These are phyloP conservation scores for Drosophila tripunctata DNA, from an alignment of 2,888 invertebrate genomes.

Conservation along the genomic window DNA sequence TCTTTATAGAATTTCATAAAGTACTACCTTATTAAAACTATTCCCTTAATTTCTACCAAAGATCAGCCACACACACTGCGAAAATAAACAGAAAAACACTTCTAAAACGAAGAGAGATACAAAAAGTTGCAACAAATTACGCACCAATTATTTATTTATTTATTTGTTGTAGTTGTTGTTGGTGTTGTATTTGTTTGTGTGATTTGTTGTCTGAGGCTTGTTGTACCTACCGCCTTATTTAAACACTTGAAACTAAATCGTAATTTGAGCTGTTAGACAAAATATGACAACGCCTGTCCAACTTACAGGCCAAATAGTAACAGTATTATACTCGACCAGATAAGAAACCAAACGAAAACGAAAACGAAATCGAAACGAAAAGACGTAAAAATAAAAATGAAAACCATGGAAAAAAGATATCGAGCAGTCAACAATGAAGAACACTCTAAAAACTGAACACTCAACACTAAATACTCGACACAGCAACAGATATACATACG, in stretches of 20 bases:
- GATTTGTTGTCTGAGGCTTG: constrained; percentile 51
- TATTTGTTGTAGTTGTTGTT: constrained; percentile 32
- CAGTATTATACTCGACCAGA: constrained; percentile 19
- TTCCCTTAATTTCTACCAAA: too few species aligned
- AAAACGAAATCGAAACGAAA: constrained; percentile 9
- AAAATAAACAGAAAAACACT: too few species aligned
- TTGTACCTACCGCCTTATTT: constrained; percentile 53
- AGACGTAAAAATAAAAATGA: constrained; percentile 11
- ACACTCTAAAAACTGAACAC: neutral
- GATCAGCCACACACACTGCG: too few species aligned
- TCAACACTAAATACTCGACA: neutral
- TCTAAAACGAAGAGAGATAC: constrained; percentile 14
- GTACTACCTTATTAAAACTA: too few species aligned
- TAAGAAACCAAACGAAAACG: constrained; percentile 22
- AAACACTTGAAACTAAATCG: constrained; percentile 77
- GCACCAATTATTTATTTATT: constrained; percentile 72
- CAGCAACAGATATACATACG: constrained; percentile 30
- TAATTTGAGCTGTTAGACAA: constrained; percentile 79
- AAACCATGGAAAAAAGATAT: constrained; percentile 46
- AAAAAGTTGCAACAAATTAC: constrained; percentile 63
- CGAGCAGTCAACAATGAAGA: constrained; percentile 29
- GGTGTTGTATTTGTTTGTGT: constrained; percentile 21
- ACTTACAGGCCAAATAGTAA: constrained; percentile 32
- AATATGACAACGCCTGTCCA: constrained; percentile 65
- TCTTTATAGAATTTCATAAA: too few species aligned